These are phyloP conservation scores for Porites lutea DNA, from an alignment of 64 coral and sea anemone species.

Conservation along the genomic window DNA sequence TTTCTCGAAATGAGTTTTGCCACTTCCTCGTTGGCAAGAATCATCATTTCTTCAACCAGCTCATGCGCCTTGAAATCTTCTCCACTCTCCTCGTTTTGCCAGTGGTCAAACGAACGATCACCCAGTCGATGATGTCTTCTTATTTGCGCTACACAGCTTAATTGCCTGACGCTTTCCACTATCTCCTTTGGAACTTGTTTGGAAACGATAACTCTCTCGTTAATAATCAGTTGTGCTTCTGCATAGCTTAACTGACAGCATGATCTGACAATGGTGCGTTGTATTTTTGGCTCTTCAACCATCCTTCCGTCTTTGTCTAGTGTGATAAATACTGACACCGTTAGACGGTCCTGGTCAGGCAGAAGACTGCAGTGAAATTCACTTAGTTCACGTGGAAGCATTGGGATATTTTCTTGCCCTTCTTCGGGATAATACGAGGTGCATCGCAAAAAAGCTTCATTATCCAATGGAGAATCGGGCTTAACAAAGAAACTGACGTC, in stretches of 20 bases:
- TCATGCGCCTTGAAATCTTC: constrained; percentile 82
- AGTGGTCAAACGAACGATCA: constrained; percentile 66
- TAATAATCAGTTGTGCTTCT: constrained; percentile 65
- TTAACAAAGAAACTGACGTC: constrained; percentile 87
- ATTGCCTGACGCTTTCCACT: neutral
- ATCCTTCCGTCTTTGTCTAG: constrained; percentile 59
- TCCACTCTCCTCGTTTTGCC: neutral
- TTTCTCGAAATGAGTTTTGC: constrained; percentile 46
- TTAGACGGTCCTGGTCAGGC: constrained; percentile 59
- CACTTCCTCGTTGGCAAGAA: constrained; percentile 83
- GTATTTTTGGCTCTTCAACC: constrained; percentile 30
- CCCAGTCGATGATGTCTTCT: constrained; percentile 39
- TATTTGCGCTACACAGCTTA: constrained; percentile 36
- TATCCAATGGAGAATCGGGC: constrained; percentile 69
- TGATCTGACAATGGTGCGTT: constrained; percentile 67
- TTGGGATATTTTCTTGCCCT: constrained; percentile 66
- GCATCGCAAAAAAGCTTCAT: constrained; percentile 71
- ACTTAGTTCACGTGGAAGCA: constrained; percentile 82
- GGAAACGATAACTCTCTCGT: too few species aligned
- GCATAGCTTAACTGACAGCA: constrained; percentile 52
- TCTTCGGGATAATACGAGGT: constrained; percentile 74
- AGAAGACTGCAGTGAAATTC: constrained; percentile 77
- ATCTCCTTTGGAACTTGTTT: neutral
- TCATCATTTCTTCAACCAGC: constrained; percentile 91
- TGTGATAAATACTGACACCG: constrained; percentile 74